Evolutionary conservation across 2,797 vertebrate species (phyloP).

Genomic region (Phoeniculus purpureus): DNA sequence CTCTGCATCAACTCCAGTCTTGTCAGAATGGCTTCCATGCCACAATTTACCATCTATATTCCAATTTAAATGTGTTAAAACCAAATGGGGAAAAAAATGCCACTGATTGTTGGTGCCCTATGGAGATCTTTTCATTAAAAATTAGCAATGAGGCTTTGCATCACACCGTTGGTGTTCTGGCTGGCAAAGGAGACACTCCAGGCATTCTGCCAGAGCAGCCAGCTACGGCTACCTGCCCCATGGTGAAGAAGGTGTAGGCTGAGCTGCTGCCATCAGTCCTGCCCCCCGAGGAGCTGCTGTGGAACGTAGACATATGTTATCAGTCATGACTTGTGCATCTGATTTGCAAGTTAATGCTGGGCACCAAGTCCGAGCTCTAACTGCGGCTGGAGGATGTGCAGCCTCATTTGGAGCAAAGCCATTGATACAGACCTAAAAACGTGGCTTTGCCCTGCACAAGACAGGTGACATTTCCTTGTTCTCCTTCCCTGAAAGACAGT

Average conservation of each 20-base stretch:
- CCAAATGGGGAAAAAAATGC: rapidly evolving
- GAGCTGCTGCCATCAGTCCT: neutral
- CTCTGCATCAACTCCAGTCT: neutral
- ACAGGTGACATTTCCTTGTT: neutral
- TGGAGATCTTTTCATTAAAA: neutral
- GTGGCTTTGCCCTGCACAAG: rapidly evolving
- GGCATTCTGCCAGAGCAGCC: rapidly evolving
- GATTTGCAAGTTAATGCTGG: neutral
- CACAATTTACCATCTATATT: neutral
- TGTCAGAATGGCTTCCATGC: neutral
- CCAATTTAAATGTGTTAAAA: neutral
- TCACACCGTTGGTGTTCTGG: neutral
- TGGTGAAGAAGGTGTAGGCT: rapidly evolving
- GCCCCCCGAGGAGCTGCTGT: too few species aligned
- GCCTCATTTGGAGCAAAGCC: neutral
- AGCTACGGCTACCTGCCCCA: rapidly evolving
- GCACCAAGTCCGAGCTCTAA: neutral
- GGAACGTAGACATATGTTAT: neutral
- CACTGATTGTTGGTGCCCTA: neutral
- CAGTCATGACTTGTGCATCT: rapidly evolving
- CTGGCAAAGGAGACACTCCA: rapidly evolving
- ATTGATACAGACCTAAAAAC: neutral
- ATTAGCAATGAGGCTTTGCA: neutral
- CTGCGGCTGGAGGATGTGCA: neutral
- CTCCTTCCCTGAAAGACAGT: neutral